These are phyloP conservation scores for Gisinianus flammeolus DNA, from an alignment of 2,888 invertebrate species.

Conservation along the genomic window DNA sequence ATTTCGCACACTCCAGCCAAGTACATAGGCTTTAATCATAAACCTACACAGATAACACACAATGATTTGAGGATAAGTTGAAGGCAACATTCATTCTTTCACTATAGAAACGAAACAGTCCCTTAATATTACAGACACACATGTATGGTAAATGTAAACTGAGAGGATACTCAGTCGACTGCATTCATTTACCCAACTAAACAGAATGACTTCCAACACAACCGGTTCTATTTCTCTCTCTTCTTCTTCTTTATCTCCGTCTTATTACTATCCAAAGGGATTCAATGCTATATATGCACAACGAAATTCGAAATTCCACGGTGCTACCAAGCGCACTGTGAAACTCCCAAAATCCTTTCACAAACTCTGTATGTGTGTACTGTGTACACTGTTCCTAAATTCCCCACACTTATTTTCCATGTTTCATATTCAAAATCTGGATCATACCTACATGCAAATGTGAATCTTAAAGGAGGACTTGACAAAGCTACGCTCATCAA, in stretches of 20 bases:
- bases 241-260: not conserved
- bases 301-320: not conserved
- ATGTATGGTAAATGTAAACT: too few relatives aligned
- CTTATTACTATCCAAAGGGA: not conserved
- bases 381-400: not conserved
- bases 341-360: not conserved
- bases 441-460: not conserved
- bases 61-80: constrained; percentile 2
- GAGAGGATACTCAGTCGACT: not conserved
- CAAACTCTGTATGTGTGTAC: not conserved
- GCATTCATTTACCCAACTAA: not conserved
- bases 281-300: not conserved
- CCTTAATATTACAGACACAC: not conserved
- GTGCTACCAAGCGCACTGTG: not conserved
- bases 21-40: not conserved
- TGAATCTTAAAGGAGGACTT: not conserved
- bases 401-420: not conserved
- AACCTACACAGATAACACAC: too few relatives aligned
- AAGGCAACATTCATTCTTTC: constrained; percentile 3
- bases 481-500: not conserved
- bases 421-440: not conserved
- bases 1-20: not conserved
- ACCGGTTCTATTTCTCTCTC: not conserved
- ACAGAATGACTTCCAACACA: not conserved
- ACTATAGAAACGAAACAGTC: not conserved